These are phyloP conservation scores for Lochmaea capreae DNA, from an alignment of 2,888 invertebrate genomes.

Conservation along the genomic window DNA sequence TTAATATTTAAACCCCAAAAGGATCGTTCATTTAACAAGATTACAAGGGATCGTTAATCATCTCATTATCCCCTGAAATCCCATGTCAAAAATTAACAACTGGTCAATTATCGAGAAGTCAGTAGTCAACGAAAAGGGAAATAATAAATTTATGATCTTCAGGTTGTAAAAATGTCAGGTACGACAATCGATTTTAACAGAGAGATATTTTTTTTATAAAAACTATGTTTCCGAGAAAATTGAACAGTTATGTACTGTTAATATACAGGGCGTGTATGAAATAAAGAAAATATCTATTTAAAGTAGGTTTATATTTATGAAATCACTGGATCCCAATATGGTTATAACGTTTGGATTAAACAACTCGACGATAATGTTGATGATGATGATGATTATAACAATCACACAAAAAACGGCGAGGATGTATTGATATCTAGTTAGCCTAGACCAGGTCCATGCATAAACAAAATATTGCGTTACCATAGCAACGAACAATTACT, in stretches of 20 bases:
- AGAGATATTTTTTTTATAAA: not conserved
- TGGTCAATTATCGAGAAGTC: slow-evolving; percentile 37
- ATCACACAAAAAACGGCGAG: too few relatives aligned
- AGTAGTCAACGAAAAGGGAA: slow-evolving; percentile 37
- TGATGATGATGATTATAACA: too few relatives aligned
- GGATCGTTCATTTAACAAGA: slow-evolving; percentile 36
- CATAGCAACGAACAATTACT: too few relatives aligned
- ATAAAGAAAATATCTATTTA: too few relatives aligned
- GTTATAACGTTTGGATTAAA: too few relatives aligned
- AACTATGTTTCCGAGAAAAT: not conserved
- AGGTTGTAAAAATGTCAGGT: slow-evolving; percentile 26
- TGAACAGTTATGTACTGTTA: not conserved
- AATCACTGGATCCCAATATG: too few relatives aligned
- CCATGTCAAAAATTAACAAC: slow-evolving; percentile 40
- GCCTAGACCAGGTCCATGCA: too few relatives aligned
- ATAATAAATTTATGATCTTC: slow-evolving; percentile 36
- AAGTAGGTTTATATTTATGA: too few relatives aligned
- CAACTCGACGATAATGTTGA: too few relatives aligned
- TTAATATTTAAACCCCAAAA: slow-evolving; percentile 19
- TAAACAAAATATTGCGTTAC: too few relatives aligned
- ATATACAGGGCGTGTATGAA: too few relatives aligned
- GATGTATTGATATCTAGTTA: too few relatives aligned
- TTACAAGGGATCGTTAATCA: slow-evolving; percentile 42
- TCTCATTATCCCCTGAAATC: slow-evolving; percentile 32
- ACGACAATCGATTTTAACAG: not conserved